Evolutionary conservation across 2,113 vertebrate genomes (phyloP).

Genomic region (Raja brachyura): DNA sequence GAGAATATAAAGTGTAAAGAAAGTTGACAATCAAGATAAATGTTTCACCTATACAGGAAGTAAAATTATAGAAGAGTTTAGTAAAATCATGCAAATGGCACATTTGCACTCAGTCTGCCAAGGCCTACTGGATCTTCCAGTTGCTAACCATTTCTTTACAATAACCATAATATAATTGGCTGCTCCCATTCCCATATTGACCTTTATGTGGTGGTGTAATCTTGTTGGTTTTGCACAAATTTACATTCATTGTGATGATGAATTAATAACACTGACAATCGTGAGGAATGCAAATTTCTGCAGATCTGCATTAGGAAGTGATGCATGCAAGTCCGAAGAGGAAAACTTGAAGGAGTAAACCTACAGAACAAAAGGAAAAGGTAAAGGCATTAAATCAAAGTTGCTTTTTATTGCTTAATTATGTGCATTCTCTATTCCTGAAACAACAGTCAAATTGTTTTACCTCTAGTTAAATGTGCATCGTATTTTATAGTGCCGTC

Average conservation of each 20-base stretch:
- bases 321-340: not conserved
- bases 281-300: not conserved
- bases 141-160: too few species aligned
- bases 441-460: not conserved
- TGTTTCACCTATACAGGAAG: not conserved
- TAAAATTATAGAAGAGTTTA: not conserved
- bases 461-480: not conserved
- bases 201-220: too few species aligned
- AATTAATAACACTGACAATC: too few species aligned
- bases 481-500: constrained; percentile 3
- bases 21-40: not conserved
- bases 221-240: too few species aligned
- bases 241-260: too few species aligned
- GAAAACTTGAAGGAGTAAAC: not conserved
- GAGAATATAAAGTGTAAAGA: not conserved
- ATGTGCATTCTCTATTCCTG: not conserved
- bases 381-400: not conserved
- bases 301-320: not conserved
- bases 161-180: too few species aligned
- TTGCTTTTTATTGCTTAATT: not conserved
- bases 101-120: too few species aligned
- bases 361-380: too few species aligned
- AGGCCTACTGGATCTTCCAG: too few species aligned
- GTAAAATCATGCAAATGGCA: not conserved
- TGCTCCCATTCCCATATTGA: too few species aligned